phyloP scores from a whole-genome alignment of 2,888 invertebrate species.

The Osmoderma eremita region DNA sequence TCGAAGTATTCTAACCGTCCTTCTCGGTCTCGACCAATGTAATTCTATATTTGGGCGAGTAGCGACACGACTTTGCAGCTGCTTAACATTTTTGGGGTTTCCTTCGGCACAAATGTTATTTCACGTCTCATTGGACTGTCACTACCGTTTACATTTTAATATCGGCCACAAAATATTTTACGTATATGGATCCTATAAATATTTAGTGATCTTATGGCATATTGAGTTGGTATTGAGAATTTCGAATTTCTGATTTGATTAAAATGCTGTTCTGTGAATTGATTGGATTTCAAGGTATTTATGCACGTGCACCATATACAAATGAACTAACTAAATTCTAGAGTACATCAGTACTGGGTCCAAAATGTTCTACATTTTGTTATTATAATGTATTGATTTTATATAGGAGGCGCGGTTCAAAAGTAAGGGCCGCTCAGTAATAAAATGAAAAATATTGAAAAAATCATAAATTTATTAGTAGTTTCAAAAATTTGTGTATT shows the following conservation, averaged over 20 bases:
- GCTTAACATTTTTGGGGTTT: constrained; percentile 43
- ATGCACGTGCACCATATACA: no score
- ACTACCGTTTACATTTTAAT: constrained; percentile 10
- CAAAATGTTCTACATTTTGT: no score
- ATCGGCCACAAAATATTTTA: neutral
- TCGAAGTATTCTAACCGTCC: constrained; percentile 16
- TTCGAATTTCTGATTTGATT: constrained; percentile 4
- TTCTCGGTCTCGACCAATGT: neutral
- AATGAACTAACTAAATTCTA: no score
- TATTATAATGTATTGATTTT: no score
- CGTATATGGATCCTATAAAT: neutral
- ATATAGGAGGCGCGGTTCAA: no score
- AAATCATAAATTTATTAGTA: no score
- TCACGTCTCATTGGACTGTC: constrained; percentile 38
- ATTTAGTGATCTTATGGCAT: neutral
- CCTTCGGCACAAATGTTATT: constrained; percentile 38
- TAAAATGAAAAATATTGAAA: no score
- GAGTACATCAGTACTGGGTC: no score
- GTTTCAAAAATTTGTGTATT: no score
- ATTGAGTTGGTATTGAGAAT: neutral
- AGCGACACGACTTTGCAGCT: constrained; percentile 32
- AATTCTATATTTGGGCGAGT: constrained; percentile 28
- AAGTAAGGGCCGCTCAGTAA: no score
- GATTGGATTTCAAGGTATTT: neutral
- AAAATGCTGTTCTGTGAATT: constrained; percentile 1